phyloP scores from a whole-genome alignment of 2,797 vertebrate species.

The Muscicapa striata region DNA sequence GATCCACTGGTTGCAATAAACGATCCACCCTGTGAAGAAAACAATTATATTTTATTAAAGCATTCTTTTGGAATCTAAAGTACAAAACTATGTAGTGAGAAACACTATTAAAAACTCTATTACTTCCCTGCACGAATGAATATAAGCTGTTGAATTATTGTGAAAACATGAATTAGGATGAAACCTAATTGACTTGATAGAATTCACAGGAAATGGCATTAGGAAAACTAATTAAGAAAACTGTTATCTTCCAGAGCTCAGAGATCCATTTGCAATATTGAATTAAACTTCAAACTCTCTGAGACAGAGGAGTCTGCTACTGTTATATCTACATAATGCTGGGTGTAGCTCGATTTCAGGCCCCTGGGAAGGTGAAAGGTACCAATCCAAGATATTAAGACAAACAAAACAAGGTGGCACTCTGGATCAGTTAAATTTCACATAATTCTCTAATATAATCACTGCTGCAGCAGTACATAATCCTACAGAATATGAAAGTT shows the following conservation, averaged over 20 bases:
- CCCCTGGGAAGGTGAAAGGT: background rate
- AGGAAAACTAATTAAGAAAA: background rate
- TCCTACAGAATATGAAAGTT: background rate
- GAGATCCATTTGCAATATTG: background rate
- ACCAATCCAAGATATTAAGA: background rate
- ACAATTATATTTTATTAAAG: background rate
- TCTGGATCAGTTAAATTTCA: background rate
- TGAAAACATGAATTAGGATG: background rate
- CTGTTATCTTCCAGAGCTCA: background rate
- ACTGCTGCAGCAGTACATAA: background rate
- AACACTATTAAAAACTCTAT: background rate
- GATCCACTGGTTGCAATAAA: constrained; percentile 35
- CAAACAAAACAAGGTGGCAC: background rate
- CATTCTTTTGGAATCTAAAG: background rate
- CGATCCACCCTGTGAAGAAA: constrained; percentile 62
- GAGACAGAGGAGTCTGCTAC: background rate
- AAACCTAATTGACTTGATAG: background rate
- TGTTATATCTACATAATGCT: background rate
- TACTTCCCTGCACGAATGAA: background rate
- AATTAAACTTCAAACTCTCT: background rate
- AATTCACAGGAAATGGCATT: background rate
- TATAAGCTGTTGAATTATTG: background rate
- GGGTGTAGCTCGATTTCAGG: background rate
- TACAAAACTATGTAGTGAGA: background rate
- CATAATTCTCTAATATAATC: background rate